phyloP scores from a whole-genome alignment of 92 coral and sea anemone genomes.

The Palythoa grandiflora region DNA sequence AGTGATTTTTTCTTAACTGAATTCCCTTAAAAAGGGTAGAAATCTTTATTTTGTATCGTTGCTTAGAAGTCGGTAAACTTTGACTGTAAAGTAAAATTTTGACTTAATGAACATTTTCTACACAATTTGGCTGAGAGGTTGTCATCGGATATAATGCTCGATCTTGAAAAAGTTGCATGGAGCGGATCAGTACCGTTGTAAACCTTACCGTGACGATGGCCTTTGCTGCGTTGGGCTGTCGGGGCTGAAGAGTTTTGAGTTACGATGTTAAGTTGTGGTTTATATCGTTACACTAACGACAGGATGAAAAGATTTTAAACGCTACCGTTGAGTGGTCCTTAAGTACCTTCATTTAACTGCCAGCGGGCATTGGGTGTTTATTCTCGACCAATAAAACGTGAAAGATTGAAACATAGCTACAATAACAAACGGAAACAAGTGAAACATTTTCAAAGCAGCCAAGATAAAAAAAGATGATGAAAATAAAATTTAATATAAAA shows the following conservation, averaged over 20 bases:
- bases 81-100: not conserved
- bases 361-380: not conserved
- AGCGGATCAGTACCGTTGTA: not conserved
- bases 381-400: slow-evolving; percentile 1
- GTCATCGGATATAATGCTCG: not conserved
- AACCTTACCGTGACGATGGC: not conserved
- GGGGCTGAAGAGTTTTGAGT: not conserved
- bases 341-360: not conserved
- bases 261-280: not conserved
- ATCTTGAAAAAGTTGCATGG: not conserved
- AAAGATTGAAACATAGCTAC: not conserved
- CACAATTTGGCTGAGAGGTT: not conserved
- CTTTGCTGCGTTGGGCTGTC: not conserved
- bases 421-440: not conserved
- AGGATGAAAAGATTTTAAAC: not conserved
- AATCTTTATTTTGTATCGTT: not conserved
- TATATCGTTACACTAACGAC: not conserved
- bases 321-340: not conserved
- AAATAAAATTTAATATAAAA: not conserved
- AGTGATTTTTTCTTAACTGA: no score
- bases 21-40: no score
- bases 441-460: not conserved
- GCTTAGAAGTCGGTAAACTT: not conserved
- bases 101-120: not conserved
- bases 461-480: not conserved